Evolutionary conservation across 1,140 invertebrate species (phyloP).

Genomic region (Tribolium castaneum): DNA sequence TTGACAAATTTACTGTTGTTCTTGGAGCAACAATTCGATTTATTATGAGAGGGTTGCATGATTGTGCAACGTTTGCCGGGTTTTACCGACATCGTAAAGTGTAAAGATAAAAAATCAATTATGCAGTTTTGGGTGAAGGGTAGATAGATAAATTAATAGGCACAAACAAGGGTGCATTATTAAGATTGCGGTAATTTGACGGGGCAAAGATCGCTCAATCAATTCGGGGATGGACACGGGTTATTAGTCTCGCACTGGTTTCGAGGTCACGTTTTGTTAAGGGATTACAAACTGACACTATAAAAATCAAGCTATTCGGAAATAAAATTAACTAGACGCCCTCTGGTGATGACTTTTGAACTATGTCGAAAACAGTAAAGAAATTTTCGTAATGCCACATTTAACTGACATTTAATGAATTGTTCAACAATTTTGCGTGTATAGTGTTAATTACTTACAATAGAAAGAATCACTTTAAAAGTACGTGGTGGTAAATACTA

Average conservation of each 20-base stretch:
- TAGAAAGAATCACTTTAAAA: no score
- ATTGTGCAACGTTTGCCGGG: not conserved
- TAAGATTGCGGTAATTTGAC: constrained; percentile 9
- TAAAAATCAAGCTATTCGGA: no score
- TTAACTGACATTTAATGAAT: no score
- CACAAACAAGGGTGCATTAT: constrained; percentile 33
- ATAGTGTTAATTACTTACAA: no score
- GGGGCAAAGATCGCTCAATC: constrained; percentile 7
- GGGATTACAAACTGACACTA: no score
- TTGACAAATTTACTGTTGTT: constrained; percentile 9
- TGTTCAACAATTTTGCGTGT: no score
- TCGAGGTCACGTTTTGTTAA: not conserved
- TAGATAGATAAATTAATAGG: constrained; percentile 25
- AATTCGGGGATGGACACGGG: not conserved
- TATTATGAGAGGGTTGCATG: not conserved
- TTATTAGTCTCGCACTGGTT: not conserved
- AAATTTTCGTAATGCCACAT: no score
- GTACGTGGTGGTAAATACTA: no score
- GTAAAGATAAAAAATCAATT: constrained; percentile 25
- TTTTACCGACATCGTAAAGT: not conserved
- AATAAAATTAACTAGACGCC: no score
- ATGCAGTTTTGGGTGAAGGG: constrained; percentile 16
- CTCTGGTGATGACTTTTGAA: no score
- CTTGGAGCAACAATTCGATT: not conserved
- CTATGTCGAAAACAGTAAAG: no score